Evolutionary conservation across 2,888 invertebrate species (phyloP), one percentile per base, ranked within the genome.

Genomic region (Pecten maximus): DNA sequence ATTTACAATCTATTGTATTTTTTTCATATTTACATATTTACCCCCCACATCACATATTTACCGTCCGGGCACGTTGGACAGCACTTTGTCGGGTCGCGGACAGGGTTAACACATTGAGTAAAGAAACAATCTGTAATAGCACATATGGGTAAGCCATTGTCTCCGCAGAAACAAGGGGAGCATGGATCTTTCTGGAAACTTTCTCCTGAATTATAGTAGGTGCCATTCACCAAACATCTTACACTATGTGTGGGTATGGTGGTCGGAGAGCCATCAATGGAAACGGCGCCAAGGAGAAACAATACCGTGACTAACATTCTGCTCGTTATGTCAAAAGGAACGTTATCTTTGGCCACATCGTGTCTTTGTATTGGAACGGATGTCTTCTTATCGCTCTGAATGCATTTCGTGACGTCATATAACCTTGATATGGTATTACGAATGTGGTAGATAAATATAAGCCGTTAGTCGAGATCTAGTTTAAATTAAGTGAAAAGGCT

Each of bases 41-140:
- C 44, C n/a, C n/a, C n/a, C n/a, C n/a, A n/a, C n/a, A n/a, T n/a
- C n/a, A n/a, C n/a, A n/a, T n/a, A n/a, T 44, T 44, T 91, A 94
- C 94, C 94, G 23, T 93, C 92, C 8, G 93, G 93, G 87, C 94
- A 94, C 0, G 88, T 60, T 0, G 92, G 92, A 88, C 94, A 94
- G 60, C 94, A 94, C 89, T 91, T 92, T 2, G 88, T 91, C 0
- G 93, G 93, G 39, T 94, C 92, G 28, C 91, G 91, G 2, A 94
- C 91, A 39, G 92, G 54, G 86, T 94, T 93, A 19, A 92, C 94
- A 91, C 94, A 94, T 2, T 89, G 92, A 0, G 92, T 91, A 28
- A 91, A 87, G 88, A 92, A 91, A 87, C 94, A 94, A 50, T 93
- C 94, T 23, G 91, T 91, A 23, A 93, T 90, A 40, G 93, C 92